A percentile compares a stretch with the other conserved stretches of the same genome.
phyloP scores from a whole-genome alignment of 92 coral and sea anemone species.

The Porites lobata region DNA sequence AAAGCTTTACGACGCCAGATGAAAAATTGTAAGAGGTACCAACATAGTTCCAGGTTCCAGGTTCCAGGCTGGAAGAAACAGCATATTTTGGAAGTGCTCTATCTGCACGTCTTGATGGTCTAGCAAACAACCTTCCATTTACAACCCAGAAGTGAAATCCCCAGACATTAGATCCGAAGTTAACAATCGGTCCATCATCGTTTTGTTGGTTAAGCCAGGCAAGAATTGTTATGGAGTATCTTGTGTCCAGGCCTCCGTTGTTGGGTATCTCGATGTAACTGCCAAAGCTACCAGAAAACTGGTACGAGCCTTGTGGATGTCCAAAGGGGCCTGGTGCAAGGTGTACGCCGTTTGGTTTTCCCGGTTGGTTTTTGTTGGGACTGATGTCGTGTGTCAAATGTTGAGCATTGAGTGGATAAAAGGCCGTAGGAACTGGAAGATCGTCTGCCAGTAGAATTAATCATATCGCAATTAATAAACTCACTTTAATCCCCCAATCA shows the following conservation, averaged over 20 bases:
- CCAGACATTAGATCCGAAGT: background rate
- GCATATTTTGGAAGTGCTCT: too few species aligned
- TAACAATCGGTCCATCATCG: background rate
- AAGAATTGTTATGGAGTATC: constrained; percentile 26
- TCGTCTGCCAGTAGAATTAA: background rate
- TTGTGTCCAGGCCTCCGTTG: constrained; percentile 47
- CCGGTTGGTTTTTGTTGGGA: constrained; percentile 35
- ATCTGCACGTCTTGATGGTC: background rate
- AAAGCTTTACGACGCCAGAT: constrained; percentile 33
- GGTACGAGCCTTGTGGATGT: constrained; percentile 26
- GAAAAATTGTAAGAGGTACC: constrained; percentile 32
- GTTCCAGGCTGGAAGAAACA: too few species aligned
- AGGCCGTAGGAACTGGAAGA: constrained; percentile 27
- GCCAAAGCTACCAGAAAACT: background rate
- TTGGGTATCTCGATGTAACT: constrained; percentile 46
- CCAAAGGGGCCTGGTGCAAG: constrained; percentile 49
- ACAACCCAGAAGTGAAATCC: background rate
- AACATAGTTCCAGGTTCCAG: constrained; percentile 24
- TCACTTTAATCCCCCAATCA: too few species aligned
- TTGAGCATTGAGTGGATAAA: constrained; percentile 30
- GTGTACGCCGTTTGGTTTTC: background rate
- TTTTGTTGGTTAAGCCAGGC: constrained; percentile 31
- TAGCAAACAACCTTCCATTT: background rate
- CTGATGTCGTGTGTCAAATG: constrained; percentile 28
- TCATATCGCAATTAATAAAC: too few species aligned